Conservation (phyloP, 2,888 invertebrate species). For the Pyrgus malvae region DNA sequence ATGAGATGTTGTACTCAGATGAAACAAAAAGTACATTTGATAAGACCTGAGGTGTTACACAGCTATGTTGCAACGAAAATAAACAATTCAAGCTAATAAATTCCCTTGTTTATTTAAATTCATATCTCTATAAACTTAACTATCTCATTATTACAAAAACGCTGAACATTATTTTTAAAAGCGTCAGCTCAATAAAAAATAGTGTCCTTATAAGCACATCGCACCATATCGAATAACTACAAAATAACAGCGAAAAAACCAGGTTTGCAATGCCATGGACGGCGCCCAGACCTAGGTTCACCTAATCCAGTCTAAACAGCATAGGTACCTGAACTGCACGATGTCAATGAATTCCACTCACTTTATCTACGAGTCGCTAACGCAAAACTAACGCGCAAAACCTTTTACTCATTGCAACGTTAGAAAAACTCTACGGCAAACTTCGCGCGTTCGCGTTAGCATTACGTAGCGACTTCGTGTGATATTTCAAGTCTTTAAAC, state of each 20-base stretch:
- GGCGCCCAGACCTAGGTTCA: slow-evolving; percentile 43
- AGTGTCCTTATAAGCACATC: no score
- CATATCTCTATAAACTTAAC: no score
- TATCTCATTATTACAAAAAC: no score
- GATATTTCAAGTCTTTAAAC: slow-evolving; percentile 13
- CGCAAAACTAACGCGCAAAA: slow-evolving; percentile 40
- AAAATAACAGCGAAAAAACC: not conserved
- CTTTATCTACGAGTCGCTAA: slow-evolving; percentile 53
- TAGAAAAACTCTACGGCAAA: slow-evolving; percentile 39
- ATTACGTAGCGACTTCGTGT: slow-evolving; percentile 2
- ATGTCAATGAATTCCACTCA: slow-evolving; percentile 71
- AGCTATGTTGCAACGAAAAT: no score
- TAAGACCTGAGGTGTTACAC: no score
- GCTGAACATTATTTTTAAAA: not conserved
- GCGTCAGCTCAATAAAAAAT: not conserved
- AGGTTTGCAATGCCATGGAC: slow-evolving; percentile 12
- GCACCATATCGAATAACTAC: not conserved
- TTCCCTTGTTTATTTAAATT: no score
- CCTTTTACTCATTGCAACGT: slow-evolving; percentile 40
- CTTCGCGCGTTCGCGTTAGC: slow-evolving; percentile 47
- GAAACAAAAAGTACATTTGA: no score
- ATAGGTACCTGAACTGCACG: slow-evolving; percentile 55
- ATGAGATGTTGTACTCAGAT: no score
- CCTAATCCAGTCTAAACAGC: slow-evolving; percentile 61
- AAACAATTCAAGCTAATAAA: no score